These are phyloP conservation scores for Lasiommata megera DNA, from an alignment of 2,888 invertebrate species.

Conservation along the genomic window DNA sequence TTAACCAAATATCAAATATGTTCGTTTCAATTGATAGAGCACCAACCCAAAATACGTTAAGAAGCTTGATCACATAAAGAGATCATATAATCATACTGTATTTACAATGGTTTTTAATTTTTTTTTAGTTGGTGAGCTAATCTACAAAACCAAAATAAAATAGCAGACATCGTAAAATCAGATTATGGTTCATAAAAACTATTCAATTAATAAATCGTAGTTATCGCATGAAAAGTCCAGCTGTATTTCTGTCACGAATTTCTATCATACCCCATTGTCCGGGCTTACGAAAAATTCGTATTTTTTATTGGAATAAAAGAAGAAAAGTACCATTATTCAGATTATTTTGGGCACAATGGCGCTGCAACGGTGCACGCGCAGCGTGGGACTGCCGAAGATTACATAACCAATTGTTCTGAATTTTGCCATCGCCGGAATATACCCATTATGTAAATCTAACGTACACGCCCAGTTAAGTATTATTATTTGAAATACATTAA, in stretches of 20 bases:
- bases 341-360: slow-evolving; percentile 66
- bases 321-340: slow-evolving; percentile 72
- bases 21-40: no score
- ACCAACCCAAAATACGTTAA: no score
- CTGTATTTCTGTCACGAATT: slow-evolving; percentile 45
- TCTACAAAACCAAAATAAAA: no score
- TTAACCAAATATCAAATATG: no score
- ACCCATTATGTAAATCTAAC: slow-evolving; percentile 48
- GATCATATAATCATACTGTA: no score
- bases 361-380: slow-evolving; percentile 68
- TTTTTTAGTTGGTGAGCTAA: no score
- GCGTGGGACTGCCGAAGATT: slow-evolving; percentile 75
- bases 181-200: background rate
- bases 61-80: no score
- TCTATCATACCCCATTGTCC: slow-evolving; percentile 57
- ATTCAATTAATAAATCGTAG: background rate
- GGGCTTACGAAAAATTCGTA: slow-evolving; percentile 60
- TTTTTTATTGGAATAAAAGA: slow-evolving; percentile 69
- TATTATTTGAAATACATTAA: slow-evolving; percentile 54
- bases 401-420: slow-evolving; percentile 67
- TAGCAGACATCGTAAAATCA: no score
- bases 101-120: no score
- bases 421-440: slow-evolving; percentile 63
- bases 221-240: slow-evolving; percentile 2
- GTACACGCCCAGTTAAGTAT: slow-evolving; percentile 63